Conservation (phyloP, 2,113 vertebrate genomes). For the Ptilorrhoa leucosticta region DNA sequence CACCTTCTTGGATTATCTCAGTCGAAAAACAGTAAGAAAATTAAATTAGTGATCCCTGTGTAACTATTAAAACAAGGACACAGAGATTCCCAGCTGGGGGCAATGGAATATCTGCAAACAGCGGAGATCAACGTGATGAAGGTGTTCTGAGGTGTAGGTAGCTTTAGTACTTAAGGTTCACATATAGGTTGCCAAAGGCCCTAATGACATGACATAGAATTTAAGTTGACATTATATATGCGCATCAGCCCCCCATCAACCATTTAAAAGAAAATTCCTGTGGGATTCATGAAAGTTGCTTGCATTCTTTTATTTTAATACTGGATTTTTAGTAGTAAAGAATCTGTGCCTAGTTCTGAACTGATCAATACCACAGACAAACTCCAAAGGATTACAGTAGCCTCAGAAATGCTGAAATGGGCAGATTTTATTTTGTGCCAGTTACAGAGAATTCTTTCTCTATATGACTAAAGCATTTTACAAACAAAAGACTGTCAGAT, state of each 20-base stretch:
- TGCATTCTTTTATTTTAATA: neutral
- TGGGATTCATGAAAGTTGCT: neutral
- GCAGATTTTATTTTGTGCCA: neutral
- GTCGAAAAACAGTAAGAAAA: neutral
- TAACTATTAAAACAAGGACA: neutral
- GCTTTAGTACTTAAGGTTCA: neutral
- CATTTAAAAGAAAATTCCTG: neutral
- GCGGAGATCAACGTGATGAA: neutral
- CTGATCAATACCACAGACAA: neutral
- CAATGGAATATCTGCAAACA: neutral
- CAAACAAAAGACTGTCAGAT: neutral
- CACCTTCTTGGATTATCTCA: neutral
- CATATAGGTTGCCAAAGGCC: neutral
- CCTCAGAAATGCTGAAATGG: neutral
- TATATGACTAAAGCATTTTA: neutral
- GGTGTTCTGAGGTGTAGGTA: neutral
- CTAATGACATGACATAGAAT: neutral
- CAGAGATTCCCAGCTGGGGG: neutral
- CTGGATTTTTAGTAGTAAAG: neutral
- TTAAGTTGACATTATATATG: neutral
- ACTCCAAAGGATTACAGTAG: neutral
- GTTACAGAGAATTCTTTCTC: neutral
- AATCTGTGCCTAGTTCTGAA: neutral
- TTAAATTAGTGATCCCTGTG: neutral
- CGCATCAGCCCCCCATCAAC: neutral